A percentile compares a stretch with the other conserved stretches of the same genome.
Conservation (phyloP, 2,113 vertebrate species). For the Dinomys branickii region DNA sequence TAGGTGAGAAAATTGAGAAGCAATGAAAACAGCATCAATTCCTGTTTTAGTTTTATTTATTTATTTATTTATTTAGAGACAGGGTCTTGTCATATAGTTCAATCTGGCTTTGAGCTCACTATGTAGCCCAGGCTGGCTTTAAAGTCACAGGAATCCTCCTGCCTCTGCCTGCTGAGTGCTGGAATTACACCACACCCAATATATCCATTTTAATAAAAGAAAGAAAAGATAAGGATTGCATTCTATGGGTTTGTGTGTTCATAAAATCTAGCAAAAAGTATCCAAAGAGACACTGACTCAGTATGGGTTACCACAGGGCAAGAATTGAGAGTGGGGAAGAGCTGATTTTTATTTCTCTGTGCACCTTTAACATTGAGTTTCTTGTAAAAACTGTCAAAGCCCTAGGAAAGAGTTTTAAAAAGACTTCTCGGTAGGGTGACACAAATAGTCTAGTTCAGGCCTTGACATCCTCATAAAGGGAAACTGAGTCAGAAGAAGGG, state of each 20-base stretch:
- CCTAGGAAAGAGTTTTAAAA: background rate
- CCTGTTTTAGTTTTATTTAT: too few relatives aligned
- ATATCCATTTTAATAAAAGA: background rate
- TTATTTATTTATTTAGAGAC: too few relatives aligned
- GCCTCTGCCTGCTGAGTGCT: background rate
- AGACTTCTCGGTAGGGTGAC: background rate
- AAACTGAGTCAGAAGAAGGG: background rate
- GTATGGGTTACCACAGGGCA: background rate
- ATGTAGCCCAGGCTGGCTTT: too few relatives aligned
- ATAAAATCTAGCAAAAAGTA: background rate
- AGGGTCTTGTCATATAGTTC: too few relatives aligned
- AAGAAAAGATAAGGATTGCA: background rate
- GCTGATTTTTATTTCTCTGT: background rate
- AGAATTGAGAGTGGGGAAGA: background rate
- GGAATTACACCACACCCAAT: background rate
- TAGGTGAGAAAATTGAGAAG: background rate
- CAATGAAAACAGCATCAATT: background rate
- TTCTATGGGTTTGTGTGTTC: background rate
- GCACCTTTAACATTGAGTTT: background rate
- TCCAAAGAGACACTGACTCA: background rate
- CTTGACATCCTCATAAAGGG: background rate
- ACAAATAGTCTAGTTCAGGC: background rate
- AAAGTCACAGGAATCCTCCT: too few relatives aligned
- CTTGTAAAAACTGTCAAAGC: background rate
- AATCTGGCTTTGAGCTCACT: too few relatives aligned